These are phyloP conservation scores for Lithophane ornitopus DNA, from an alignment of 2,888 invertebrate genomes.

Conservation along the genomic window DNA sequence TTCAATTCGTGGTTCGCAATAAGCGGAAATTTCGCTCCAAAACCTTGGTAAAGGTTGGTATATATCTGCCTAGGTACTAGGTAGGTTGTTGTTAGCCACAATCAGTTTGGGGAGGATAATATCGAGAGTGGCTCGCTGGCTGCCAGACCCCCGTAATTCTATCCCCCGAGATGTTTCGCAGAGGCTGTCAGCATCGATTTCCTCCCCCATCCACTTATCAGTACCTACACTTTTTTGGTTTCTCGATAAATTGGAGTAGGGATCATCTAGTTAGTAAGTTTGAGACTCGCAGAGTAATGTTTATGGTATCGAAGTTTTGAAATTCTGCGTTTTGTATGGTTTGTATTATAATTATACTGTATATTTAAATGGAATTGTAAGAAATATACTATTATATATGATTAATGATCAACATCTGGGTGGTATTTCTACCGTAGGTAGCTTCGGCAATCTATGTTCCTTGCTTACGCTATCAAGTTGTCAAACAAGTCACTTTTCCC, in stretches of 20 bases:
- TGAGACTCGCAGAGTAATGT: constrained; percentile 4
- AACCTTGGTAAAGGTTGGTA: constrained; percentile 11
- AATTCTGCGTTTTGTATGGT: constrained; percentile 9
- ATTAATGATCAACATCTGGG: neutral
- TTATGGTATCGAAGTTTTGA: constrained; percentile 12
- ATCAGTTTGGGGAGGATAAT: constrained; percentile 71
- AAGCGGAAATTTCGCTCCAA: constrained; percentile 42
- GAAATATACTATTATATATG: neutral
- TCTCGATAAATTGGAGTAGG: constrained; percentile 43
- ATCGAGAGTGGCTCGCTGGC: constrained; percentile 70
- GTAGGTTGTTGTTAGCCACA: constrained; percentile 59
- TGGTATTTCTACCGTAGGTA: no score
- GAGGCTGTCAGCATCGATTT: constrained; percentile 70
- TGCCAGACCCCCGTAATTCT: constrained; percentile 70
- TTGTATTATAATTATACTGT: neutral
- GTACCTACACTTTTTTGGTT: constrained; percentile 51
- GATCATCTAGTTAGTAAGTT: constrained; percentile 37
- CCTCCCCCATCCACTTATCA: constrained; percentile 63
- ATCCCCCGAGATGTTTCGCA: constrained; percentile 67
- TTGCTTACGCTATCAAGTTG: no score
- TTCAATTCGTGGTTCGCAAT: constrained; percentile 57
- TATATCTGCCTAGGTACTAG: constrained; percentile 14
- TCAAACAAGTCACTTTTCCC: neutral
- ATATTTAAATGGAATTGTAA: no score
- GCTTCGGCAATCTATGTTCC: neutral